These are phyloP conservation scores for Dynastes maya DNA, from an alignment of 2,888 invertebrate genomes.

Conservation along the genomic window DNA sequence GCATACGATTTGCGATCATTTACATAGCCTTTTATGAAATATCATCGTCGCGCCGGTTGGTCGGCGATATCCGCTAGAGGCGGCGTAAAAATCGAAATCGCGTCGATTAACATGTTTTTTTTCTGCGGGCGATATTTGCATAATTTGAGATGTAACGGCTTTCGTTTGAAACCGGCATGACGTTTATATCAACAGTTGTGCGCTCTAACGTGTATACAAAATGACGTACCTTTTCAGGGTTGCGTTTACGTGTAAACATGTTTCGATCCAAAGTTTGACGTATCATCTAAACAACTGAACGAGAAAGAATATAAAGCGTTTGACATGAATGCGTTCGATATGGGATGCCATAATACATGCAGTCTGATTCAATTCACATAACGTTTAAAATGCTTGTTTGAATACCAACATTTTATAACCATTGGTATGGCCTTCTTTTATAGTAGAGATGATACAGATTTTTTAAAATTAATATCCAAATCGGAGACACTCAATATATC, in stretches of 20 bases:
- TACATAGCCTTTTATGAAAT: constrained; percentile 26
- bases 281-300: constrained; percentile 7
- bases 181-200: constrained; percentile 8
- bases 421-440: too few relatives aligned
- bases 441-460: too few relatives aligned
- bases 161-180: background rate
- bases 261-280: constrained; percentile 4
- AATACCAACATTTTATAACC: too few relatives aligned
- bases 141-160: constrained; percentile 24
- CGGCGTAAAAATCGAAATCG: constrained; percentile 20
- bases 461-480: too few relatives aligned
- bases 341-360: background rate
- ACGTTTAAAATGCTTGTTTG: too few relatives aligned
- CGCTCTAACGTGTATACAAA: background rate
- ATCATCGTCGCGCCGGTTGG: constrained; percentile 9
- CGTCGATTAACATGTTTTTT: constrained; percentile 1
- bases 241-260: background rate
- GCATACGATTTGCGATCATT: constrained; percentile 38
- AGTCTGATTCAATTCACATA: too few relatives aligned
- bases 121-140: constrained; percentile 16
- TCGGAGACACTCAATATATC: too few relatives aligned
- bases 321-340: background rate
- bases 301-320: background rate
- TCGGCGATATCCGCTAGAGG: background rate
- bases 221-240: background rate